Evolutionary conservation across 2,888 invertebrate species (phyloP).

Genomic region (Pheosia gnoma): DNA sequence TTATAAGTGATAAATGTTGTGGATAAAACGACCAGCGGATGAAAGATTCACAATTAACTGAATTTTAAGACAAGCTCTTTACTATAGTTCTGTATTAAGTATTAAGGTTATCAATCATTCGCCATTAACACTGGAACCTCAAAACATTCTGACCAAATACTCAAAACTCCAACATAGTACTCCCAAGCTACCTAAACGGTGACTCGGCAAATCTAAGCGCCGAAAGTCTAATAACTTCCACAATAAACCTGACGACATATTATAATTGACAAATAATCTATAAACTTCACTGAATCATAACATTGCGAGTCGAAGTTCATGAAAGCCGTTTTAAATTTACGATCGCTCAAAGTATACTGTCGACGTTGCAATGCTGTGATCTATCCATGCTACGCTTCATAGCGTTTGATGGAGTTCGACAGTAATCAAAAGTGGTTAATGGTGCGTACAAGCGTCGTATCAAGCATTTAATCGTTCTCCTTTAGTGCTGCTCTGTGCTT

Average conservation of each 20-base stretch:
- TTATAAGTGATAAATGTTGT: no score
- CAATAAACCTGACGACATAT: constrained; percentile 12
- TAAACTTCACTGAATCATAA: constrained; percentile 37
- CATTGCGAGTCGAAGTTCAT: constrained; percentile 31
- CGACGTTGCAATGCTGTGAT: constrained; percentile 16
- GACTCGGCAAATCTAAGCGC: constrained; percentile 8
- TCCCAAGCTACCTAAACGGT: no score
- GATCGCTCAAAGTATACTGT: constrained; percentile 30
- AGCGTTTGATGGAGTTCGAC: constrained; percentile 13
- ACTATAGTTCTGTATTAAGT: no score
- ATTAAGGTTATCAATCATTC: no score
- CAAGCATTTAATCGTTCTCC: neutral
- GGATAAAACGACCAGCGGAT: no score
- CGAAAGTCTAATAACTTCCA: constrained; percentile 18
- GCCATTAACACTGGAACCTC: no score
- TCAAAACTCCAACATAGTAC: no score
- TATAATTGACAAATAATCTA: constrained; percentile 32
- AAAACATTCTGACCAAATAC: no score
- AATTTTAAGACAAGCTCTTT: no score
- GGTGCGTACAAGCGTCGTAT: constrained; percentile 1
- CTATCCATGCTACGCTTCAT: constrained; percentile 20
- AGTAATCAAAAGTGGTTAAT: constrained; percentile 3
- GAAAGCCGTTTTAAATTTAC: constrained; percentile 34
- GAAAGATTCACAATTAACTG: no score
- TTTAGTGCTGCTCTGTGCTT: neutral